Evolutionary conservation across 2,797 vertebrate species (phyloP), one percentile per base, ranked within the genome.

Genomic region (Rhadinocentrus ornatus): DNA sequence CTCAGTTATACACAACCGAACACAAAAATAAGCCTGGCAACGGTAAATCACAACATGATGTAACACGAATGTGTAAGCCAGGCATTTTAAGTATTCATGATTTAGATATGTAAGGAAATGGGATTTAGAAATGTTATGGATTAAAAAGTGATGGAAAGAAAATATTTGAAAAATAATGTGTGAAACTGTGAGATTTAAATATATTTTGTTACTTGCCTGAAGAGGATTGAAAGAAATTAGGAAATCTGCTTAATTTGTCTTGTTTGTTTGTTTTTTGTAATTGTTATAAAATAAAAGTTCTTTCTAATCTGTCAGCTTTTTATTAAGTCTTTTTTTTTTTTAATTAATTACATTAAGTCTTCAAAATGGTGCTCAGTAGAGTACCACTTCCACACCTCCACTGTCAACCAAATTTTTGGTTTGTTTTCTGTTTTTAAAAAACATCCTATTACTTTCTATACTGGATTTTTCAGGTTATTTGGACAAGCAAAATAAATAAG

Each of bases 11-110:
- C 32, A 61, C 11, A 34, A 13, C 35, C 13, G 35, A 37, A 11
- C 35, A 37, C 35, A 37, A 11, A 34, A 12, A 37, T 37, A 37
- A 37, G 35, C 13, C 62, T 66, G 56, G 31, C 66, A 66, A 18
- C 34, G 24, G 11, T 13, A 73, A 34, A 66, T 18, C 12, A 67
- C 0, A 46, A 46, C 60, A 62, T 66, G 34, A 74, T 62, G 62
- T 24, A 66, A 48, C 16, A 53, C 31, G 27, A 13, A 34, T 15
- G 18, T 35, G 56, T 44, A 12, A 8, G 35, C 35, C 35, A 37
- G 32, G 32, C 32, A 10, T 34, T 32, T 31, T 31, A 31, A 31
- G 29, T 6, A 31, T 16, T 16, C 22, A 29, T 57, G 61, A 67
- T 53, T 55, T 39, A 41, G 63, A 58, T 35, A 32, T 52, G 35